These are phyloP conservation scores for Ditylenchus dipsaci DNA, from an alignment of 1,140 invertebrate genomes.

Conservation along the genomic window DNA sequence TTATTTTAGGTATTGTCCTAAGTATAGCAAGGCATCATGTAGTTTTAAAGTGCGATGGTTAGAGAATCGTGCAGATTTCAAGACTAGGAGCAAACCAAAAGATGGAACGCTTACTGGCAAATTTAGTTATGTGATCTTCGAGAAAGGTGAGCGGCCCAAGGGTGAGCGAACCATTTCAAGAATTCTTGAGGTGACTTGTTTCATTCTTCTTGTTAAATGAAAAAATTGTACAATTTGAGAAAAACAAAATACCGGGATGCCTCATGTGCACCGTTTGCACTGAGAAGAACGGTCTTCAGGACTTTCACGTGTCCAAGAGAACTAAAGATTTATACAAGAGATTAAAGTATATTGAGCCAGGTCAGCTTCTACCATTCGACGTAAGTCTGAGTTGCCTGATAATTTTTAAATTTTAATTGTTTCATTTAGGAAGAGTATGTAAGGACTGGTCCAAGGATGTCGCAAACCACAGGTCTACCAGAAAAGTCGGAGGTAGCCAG, in stretches of 20 bases:
- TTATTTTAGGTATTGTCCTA: not conserved
- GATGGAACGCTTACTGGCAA: constrained; percentile 29
- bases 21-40: constrained; percentile 14
- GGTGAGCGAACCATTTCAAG: not conserved
- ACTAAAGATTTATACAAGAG: not conserved
- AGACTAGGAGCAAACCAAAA: constrained; percentile 15
- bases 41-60: constrained; percentile 28
- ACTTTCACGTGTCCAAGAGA: not conserved
- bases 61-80: constrained; percentile 38
- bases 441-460: too few species aligned
- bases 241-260: not conserved
- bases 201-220: not conserved
- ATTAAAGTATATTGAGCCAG: not conserved
- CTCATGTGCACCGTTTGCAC: not conserved
- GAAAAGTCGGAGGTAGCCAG: too few species aligned
- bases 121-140: constrained; percentile 43
- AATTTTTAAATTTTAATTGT: too few species aligned
- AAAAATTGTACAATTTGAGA: not conserved
- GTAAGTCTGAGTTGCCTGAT: not conserved
- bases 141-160: constrained; percentile 27
- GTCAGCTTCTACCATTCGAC: not conserved
- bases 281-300: not conserved
- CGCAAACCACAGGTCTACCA: too few species aligned
- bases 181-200: not conserved
- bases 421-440: too few species aligned